Percentiles rank a stretch among this genome's conserved stretches.
These are phyloP conservation scores for Solenopsis invicta DNA, from an alignment of 1,140 invertebrate genomes.

Conservation along the genomic window DNA sequence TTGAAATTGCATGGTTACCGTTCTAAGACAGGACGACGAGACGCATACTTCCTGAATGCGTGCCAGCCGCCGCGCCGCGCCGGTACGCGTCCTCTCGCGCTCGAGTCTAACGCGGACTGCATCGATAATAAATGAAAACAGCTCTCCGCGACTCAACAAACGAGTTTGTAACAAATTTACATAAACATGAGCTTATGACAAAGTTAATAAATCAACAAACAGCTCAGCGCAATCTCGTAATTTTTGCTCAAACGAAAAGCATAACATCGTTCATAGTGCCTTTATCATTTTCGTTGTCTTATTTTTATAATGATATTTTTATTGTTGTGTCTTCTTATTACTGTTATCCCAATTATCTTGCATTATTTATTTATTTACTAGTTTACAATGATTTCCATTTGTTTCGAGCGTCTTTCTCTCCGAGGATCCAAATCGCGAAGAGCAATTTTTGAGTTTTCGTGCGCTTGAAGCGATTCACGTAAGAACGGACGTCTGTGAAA, in stretches of 20 bases:
- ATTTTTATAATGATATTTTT: not conserved
- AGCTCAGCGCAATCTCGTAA: not conserved
- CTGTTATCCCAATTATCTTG: not conserved
- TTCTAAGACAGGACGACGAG: constrained; percentile 12
- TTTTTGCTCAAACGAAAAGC: not conserved
- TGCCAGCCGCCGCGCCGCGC: not conserved
- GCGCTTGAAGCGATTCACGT: not conserved
- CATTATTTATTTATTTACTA: not conserved
- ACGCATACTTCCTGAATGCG: not conserved
- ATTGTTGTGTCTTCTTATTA: not conserved
- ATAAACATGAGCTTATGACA: not conserved
- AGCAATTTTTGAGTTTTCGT: not conserved
- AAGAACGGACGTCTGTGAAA: not conserved
- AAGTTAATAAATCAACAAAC: not conserved
- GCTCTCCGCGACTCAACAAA: not conserved
- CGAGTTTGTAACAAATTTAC: not conserved
- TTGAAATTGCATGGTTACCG: constrained; percentile 67
- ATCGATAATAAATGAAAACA: not conserved
- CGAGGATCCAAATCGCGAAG: not conserved
- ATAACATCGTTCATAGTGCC: not conserved
- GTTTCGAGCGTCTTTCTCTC: not conserved
- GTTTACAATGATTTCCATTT: not conserved
- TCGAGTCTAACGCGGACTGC: not conserved
- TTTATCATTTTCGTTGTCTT: not conserved
- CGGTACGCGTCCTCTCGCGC: not conserved